Conservation (phyloP, 2,888 invertebrate species). For the Pheosia gnoma region DNA sequence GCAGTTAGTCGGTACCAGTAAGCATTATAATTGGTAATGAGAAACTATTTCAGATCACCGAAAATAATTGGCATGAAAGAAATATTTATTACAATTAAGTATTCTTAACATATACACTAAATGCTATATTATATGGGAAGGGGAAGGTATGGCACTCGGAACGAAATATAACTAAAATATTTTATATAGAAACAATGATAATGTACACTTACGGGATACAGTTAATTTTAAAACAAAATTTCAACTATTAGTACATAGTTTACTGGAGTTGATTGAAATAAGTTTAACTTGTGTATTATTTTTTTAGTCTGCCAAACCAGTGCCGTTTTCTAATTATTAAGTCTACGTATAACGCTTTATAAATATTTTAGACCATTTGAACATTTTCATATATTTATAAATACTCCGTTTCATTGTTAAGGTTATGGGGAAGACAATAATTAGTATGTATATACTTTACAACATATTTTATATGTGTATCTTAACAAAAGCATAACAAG, state of each 20-base stretch:
- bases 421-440: not conserved
- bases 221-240: no score
- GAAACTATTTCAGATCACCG: conserved; percentile 35
- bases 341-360: no score
- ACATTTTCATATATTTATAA: not conserved
- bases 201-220: not conserved
- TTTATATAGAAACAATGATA: not conserved
- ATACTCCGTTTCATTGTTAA: not conserved
- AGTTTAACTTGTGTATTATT: no score
- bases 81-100: conserved; percentile 29
- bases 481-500: conserved; percentile 34
- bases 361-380: no score
- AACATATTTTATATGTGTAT: conserved; percentile 5
- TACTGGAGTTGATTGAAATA: no score
- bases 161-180: conserved; percentile 18
- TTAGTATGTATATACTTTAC: not conserved
- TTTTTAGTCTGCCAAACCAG: no score
- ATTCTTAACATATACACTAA: conserved; percentile 33
- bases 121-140: conserved; percentile 18
- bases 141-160: conserved; percentile 43
- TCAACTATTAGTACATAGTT: no score
- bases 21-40: conserved; percentile 24
- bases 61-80: not conserved
- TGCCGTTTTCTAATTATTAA: no score
- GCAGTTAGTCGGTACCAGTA: conserved; percentile 19